Conservation (phyloP, 2,888 invertebrate species). For the Tetheella fluctuosa region DNA sequence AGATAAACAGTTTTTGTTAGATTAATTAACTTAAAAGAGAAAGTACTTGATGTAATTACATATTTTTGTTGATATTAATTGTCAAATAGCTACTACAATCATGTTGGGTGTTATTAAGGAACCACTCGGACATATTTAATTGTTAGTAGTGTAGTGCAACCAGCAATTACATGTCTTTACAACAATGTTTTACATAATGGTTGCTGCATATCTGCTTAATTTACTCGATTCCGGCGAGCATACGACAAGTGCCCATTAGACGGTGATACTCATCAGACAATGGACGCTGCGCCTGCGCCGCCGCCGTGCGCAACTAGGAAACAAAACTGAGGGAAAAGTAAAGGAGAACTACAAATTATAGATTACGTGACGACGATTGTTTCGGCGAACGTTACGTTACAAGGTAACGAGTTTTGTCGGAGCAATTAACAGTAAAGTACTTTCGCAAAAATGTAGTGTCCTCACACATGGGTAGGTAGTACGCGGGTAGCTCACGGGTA, state of each 20-base stretch:
- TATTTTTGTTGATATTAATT: neutral
- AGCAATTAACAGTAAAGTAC: neutral
- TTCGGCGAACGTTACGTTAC: neutral
- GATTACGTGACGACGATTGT: slow-evolving; percentile 1
- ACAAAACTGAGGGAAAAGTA: neutral
- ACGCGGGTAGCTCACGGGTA: no score
- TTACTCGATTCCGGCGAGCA: neutral
- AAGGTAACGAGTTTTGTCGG: slow-evolving; percentile 2
- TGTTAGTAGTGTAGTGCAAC: neutral
- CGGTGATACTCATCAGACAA: neutral
- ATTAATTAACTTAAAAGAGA: neutral
- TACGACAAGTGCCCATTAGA: neutral
- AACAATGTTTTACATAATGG: neutral
- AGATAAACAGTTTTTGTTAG: no score
- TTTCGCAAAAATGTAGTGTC: neutral
- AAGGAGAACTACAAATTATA: neutral
- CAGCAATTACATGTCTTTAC: neutral
- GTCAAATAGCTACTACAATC: neutral
- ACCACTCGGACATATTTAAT: neutral
- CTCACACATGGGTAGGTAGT: no score
- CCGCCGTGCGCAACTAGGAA: neutral
- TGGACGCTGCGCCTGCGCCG: neutral
- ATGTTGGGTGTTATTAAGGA: neutral
- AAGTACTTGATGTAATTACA: neutral
- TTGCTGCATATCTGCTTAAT: neutral